Evolutionary conservation across 2,888 invertebrate genomes (phyloP), one percentile per base, ranked within the genome.

Genomic region (Kryphioiulus occultus): DNA sequence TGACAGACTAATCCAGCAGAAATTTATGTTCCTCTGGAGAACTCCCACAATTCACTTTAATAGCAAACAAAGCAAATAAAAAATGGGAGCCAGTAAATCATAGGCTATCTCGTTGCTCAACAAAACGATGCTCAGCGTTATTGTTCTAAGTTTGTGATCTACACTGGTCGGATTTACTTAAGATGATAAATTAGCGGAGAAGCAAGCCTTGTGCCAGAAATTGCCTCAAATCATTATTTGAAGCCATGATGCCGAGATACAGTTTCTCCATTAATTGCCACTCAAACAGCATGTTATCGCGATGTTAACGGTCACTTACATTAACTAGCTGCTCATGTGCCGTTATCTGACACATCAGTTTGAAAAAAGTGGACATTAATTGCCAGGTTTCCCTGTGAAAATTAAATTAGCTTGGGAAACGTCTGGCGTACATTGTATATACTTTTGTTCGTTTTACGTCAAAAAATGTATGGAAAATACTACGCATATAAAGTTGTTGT

Each of bases 21-120:
- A 84, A 84, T 84, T 84, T 84, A 84, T 84, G 84, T 35, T 35
- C 42, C 84, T 84, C 84, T 35, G n/a, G 84, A 84, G 84, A 84
- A 68, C 68, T 68, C 68, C 68, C 26, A 68, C 68, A 68, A 68
- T 68, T 68, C 68, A 68, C 68, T 68, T 68, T 68, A 68, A 68
- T 68, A 26, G 68, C 68, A 68, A 68, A 68, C 68, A 68, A 68
- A 68, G 22, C 68, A 68, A 68, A 68, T 68, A 26, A 68, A 68
- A 68, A 68, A 68, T 68, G 68, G 26, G 68, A 68, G 22, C 68
- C 26, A 68, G 22, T 68, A 68, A 68, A 68, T 68, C 68, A 68
- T 26, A 68, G 68, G 68, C 68, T 68, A 68, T 68, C 68, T 68
- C 22, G 10, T 26, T 68, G 22, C 68, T 68, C 22, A 68, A 68